phyloP scores from a whole-genome alignment of 2,113 vertebrate genomes.

The Syngnathus scovelli region DNA sequence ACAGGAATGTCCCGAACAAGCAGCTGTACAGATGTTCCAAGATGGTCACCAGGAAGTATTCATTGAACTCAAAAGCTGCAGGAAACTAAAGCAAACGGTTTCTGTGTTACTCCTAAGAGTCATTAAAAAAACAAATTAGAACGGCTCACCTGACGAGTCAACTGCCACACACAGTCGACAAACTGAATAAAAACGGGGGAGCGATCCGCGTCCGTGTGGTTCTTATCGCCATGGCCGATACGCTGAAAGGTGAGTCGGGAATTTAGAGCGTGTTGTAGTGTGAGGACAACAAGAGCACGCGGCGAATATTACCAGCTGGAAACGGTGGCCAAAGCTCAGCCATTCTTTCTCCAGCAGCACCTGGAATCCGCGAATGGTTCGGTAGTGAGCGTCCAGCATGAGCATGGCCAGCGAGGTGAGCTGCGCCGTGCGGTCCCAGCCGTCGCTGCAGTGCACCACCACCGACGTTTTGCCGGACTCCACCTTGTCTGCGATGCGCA shows the following conservation, averaged over 20 bases:
- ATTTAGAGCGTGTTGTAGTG: neutral
- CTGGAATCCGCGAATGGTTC: constrained; percentile 89
- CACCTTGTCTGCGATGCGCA: constrained; percentile 91
- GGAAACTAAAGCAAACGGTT: constrained; percentile 79
- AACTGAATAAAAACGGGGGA: constrained; percentile 97
- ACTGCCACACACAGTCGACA: constrained; percentile 96
- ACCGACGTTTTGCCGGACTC: constrained; percentile 94
- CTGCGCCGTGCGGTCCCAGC: constrained; percentile 93
- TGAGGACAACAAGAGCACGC: neutral
- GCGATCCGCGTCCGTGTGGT: constrained; percentile 90
- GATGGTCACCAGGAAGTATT: constrained; percentile 90
- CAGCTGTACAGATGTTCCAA: constrained; percentile 97
- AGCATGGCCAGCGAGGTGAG: constrained; percentile 92
- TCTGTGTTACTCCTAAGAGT: neutral
- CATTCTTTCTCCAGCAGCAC: constrained; percentile 95
- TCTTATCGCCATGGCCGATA: constrained; percentile 93
- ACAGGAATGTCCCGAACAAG: constrained; percentile 94
- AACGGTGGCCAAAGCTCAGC: constrained; percentile 93
- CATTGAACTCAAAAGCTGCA: constrained; percentile 95
- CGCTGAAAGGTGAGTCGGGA: constrained; percentile 71
- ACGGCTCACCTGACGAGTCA: constrained; percentile 89
- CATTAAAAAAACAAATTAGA: neutral
- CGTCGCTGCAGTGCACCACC: constrained; percentile 93
- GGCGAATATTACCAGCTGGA: constrained; percentile 79
- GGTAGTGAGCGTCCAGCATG: constrained; percentile 88